Conservation (phyloP, 2,797 vertebrate genomes). For the Tragopan temminckii region DNA sequence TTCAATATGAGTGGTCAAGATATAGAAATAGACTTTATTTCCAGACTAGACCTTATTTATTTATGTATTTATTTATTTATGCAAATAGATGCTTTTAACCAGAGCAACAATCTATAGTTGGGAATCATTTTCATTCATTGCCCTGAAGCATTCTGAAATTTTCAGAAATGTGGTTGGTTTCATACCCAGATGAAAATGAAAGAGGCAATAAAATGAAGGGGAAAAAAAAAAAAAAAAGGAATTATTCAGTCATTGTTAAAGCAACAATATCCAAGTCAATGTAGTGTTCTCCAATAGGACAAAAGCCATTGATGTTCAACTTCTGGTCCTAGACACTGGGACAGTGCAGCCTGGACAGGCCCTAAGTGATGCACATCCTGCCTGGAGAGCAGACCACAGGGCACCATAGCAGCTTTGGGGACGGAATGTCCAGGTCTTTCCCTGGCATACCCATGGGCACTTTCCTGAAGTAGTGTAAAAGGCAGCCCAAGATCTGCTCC, state of each 20-base stretch:
- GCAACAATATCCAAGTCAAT: neutral
- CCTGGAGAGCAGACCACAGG: neutral
- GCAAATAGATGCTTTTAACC: neutral
- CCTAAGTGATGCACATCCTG: neutral
- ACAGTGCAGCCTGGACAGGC: neutral
- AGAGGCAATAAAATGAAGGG: neutral
- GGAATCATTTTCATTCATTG: neutral
- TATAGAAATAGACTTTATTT: neutral
- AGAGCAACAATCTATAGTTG: neutral
- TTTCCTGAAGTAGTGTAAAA: neutral
- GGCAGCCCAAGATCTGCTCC: neutral
- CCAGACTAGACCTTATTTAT: neutral
- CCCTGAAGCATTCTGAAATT: neutral
- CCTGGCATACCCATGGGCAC: neutral
- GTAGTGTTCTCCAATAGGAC: neutral
- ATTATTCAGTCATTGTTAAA: neutral
- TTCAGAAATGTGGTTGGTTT: neutral
- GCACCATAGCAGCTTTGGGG: neutral
- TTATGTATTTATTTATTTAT: neutral
- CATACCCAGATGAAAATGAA: neutral
- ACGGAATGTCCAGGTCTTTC: rapidly evolving
- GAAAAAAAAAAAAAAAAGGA: neutral
- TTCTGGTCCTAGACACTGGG: neutral
- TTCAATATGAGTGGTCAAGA: neutral
- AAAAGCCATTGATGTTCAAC: neutral